Evolutionary conservation across 2,888 invertebrate species (phyloP), one percentile per base, ranked within the genome.

Genomic region (Sclerodermus sp.): DNA sequence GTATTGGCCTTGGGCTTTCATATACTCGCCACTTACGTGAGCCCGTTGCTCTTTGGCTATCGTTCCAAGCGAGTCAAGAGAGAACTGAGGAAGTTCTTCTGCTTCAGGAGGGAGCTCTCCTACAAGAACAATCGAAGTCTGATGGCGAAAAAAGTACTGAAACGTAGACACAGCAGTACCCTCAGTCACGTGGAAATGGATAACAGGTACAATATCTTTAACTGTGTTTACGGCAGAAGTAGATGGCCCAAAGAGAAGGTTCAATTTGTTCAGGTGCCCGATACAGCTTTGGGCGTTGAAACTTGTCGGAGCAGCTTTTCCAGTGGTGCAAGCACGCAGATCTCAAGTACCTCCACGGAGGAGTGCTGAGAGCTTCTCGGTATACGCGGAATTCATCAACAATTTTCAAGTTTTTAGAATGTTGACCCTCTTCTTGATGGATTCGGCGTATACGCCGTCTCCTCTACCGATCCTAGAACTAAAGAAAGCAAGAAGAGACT

Each of bases 11-110:
- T 76, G 3, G 67, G 71, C 30, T 71, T 76, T 42, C 67, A 88
- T 50, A 79, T 86, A 49, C 77, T 89, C 47, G 87, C 87, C 43
- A 83, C 85, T 45, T 81, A 85, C 37, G 81, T 86, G 16, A 89
- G 89, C 42, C 91, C 91, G 14, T 83, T 90, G 69, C 81, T 91
- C 42, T 91, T 91, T 74, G 90, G 90, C 31, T 85, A 90, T 77
- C 83, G 91, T 3, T 89, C 88, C 55, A 82, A 86, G 13, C 82
- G 88, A 18, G 85, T 89, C 1, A 82, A 84, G 60, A 72, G 83
- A 10, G 85, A 85, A 60, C 72, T 84, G 1, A 72, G 80, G 9
- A 80, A 79, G 60, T 77, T 84, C 57, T 80, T 83, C 51, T 80
- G 81, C 55, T 72, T 80, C 55, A 63, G 70, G n/a, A 68, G 65